Conservation (phyloP, 1,140 invertebrate genomes). For the Drosophila mauritiana region DNA sequence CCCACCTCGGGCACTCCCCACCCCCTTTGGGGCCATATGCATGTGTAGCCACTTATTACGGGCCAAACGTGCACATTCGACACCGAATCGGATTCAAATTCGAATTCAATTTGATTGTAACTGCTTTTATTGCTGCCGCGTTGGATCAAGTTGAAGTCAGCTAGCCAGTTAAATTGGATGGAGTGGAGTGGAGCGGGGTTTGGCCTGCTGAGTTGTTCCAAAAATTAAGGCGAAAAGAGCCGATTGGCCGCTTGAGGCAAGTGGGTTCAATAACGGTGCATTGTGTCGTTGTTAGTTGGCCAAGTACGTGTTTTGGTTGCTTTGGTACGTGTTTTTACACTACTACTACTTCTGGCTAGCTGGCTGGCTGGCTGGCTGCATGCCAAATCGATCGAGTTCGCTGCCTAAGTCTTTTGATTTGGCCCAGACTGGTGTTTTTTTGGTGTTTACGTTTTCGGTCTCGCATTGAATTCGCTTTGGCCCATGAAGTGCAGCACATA, state of each 20-base stretch:
- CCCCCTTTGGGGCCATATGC: neutral
- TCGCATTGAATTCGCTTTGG: constrained; percentile 63
- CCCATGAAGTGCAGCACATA: constrained; percentile 54
- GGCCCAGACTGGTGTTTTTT: constrained; percentile 43
- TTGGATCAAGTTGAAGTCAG: constrained; percentile 2
- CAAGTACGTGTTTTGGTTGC: constrained; percentile 37
- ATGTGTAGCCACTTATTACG: constrained; percentile 19
- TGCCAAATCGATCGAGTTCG: constrained; percentile 42
- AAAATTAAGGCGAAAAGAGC: constrained; percentile 12
- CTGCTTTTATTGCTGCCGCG: constrained; percentile 32
- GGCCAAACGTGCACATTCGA: constrained; percentile 37
- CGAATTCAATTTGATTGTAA: constrained; percentile 40
- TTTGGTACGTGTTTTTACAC: neutral
- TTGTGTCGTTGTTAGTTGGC: constrained; percentile 41
- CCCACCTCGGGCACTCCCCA: too few relatives aligned
- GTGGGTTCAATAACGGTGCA: constrained; percentile 81
- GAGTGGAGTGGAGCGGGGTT: neutral
- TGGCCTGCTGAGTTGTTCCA: constrained; percentile 2
- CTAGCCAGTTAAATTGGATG: neutral
- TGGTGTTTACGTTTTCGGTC: constrained; percentile 22
- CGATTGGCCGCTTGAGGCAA: constrained; percentile 48
- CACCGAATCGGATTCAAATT: constrained; percentile 33
- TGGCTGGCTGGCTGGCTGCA: constrained; percentile 5
- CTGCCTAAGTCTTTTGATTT: constrained; percentile 51
- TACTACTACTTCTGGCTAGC: neutral